Base-by-base conservation (phyloP, 2,888 invertebrate species). In the Troglohyphantes excavatus region DNA sequence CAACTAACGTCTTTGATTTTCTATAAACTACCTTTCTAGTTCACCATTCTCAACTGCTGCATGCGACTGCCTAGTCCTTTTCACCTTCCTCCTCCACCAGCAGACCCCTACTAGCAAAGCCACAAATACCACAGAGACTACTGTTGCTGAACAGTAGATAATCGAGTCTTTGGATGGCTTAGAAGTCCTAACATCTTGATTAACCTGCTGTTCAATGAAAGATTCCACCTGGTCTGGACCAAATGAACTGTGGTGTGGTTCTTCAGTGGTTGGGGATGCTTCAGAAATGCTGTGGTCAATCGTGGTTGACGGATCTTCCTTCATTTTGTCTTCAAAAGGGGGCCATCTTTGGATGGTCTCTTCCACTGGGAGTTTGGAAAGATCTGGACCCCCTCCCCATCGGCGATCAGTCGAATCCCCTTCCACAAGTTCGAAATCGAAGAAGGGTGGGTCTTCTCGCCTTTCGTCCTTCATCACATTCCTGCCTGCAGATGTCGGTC, bases 381-480 rank as follows among this genome's bases (percentile, higher is more conserved):
- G 3, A 2, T 67, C 67, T 9, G 72, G 19, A 7, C 19, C 53
- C 13, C 39, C 39, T 11, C 39, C 39, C 61, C 82, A 59, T 2
- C 29, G 65, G 1, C 88, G 81, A 29, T 76, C 70, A 0, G 63
- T 3, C 6, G 75, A 68, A 11, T 76, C 88, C 59, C 88, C 88
- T 61, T 88, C 88, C 21, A 88, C 82, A 2, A 76, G 53, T n/a
- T 88, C 82, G 3, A 82, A 68, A 43, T 76, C 88, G 13, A 88
- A 21, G 26, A 53, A 67, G 0, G 88, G 68, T 0, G 17, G 65
- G 21, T 82, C 81, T 19, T 82, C 21, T 19, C 73, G 19, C 13
- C 65, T 67, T 67, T 79, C 79, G n/a, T 87, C 87, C 19, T 87
- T 79, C 82, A 82, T 82, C 2, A 88, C 75, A 63, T 82, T 76